Evolutionary conservation across 1,140 invertebrate genomes (phyloP), one percentile per base, ranked within the genome.

Genomic region (Nylanderia fulva): DNA sequence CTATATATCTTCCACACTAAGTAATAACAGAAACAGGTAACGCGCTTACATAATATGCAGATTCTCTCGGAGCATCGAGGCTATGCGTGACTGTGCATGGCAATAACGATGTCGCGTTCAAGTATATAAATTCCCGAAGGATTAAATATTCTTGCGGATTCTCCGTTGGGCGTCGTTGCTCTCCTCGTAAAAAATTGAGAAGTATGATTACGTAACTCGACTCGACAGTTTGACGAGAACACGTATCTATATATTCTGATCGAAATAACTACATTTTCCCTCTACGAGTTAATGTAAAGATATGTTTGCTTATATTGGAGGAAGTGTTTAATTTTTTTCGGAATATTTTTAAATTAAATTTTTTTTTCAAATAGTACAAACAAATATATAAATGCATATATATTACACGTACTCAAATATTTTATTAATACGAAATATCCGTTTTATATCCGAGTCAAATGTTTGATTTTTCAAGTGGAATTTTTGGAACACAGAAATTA

Each of bases 31-130:
- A 71, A 71, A 71, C 64, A 21, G 36, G 58, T 66, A 39, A 58
- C 27, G 39, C 21, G 66, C 66, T 82, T 71, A 66, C 36, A 71
- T 71, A 82, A 82, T 82, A 58, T 80, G 29, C 36, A 80, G 48
- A 69, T 80, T 82, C 66, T 13, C 48, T 58, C 33, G 18, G n/a
- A 54, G 11, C 42, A 29, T 27, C 39, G 36, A 33, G 42, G 42
- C 24, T 42, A 71, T 56, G 52, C 77, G 64, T 71, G 77, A 60
- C 48, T 71, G 52, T 82, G 66, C 64, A 71, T 18, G 64, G 18
- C 64, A 21, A 82, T 82, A 82, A 82, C 52, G 66, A 60, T 82
- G 48, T 60, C 56, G 52, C 36, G 48, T 24, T 80, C 24, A 58
- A 45, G 36, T 29, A 71, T 29, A 71, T 21, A 54, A 82, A 72